A percentile compares a stretch with the other conserved stretches of the same genome.
phyloP scores from a whole-genome alignment of 92 coral and sea anemone species.

The Micromussa lordhowensis region DNA sequence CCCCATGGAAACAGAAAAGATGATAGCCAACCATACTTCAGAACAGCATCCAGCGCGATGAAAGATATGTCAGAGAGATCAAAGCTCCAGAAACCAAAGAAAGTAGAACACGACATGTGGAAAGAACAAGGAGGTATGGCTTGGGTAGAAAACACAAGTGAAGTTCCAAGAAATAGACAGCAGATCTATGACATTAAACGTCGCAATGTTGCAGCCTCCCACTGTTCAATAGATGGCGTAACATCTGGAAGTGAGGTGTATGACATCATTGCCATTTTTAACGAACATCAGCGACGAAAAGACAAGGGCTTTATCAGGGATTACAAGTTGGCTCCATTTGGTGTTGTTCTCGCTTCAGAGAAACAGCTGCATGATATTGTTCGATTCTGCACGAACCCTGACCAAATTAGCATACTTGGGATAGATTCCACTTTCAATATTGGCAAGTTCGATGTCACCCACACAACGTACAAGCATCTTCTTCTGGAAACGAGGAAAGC shows the following conservation, averaged over 20 bases:
- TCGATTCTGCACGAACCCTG: constrained; percentile 44
- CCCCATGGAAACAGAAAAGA: constrained; percentile 48
- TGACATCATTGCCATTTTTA: constrained; percentile 40
- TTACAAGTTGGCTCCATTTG: constrained; percentile 34
- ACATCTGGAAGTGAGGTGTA: constrained; percentile 10
- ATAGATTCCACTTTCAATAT: constrained; percentile 50
- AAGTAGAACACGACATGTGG: constrained; percentile 49
- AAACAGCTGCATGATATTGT: constrained; percentile 40
- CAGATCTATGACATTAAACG: constrained; percentile 38
- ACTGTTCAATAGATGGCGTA: not conserved
- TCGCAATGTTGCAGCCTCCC: constrained; percentile 5
- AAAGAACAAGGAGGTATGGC: constrained; percentile 48
- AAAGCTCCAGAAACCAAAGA: constrained; percentile 33
- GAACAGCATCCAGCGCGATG: constrained; percentile 35
- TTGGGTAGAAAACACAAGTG: constrained; percentile 31
- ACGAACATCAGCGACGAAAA: constrained; percentile 39
- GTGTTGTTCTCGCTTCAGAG: constrained; percentile 37
- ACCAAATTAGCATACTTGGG: constrained; percentile 35
- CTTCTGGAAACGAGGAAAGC: constrained; percentile 50
- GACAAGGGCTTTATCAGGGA: constrained; percentile 44
- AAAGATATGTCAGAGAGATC: constrained; percentile 39
- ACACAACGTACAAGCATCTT: constrained; percentile 46
- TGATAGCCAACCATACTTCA: constrained; percentile 29
- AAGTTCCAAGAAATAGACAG: constrained; percentile 38
- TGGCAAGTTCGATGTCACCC: constrained; percentile 53